Evolutionary conservation across 2,113 vertebrate genomes (phyloP), one percentile per base, ranked within the genome.

Genomic region (Macroglossus sobrinus): DNA sequence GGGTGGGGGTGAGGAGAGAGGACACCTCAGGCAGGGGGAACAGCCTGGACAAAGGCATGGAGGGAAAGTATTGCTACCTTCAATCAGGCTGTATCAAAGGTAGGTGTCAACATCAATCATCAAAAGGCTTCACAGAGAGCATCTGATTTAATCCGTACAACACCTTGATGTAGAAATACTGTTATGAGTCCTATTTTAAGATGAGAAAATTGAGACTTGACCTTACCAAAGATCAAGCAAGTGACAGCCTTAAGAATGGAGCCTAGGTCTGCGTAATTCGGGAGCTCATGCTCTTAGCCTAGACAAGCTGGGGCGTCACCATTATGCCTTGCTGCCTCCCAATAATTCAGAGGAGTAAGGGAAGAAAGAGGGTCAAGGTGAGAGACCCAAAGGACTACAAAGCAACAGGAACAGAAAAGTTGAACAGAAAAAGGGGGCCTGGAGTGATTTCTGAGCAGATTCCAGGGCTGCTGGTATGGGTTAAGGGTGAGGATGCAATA

Each of bases 321-420:
- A 14, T 12, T 7, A 24, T 1, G 35, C 2, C 30, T 40, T 35
- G 1, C n/a, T 4, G 19, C 21, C 28, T 40, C 30, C 6, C 5
- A 14, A 47, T 6, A 4, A 40, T 14, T 61, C 45, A 38, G 47
- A 86, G 66, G 9, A 80, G 11, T 43, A 40, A 53, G 53, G 45
- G 26, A 76, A 63, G 68, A 45, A 7, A 45, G 4, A 19, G 43
- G 0, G 0, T 13, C 12, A 14, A 5, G 8, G 50, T 5, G 24
- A 19, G 64, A n/a, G 35, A 10, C 8, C 28, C 59, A 2, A 21
- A 4, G 50, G n/a, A 8, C 16, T 18, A 1, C 10, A 43, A n/a
- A 85, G 22, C 47, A 24, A 22, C 22, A 61, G 59, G 5, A 3
- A 15, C 1, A 45, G 53, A 12, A n/a, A 50, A 43, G 26, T 16